phyloP scores from a whole-genome alignment of 2,888 invertebrate species.

The Parapristionchus giblindavisi region DNA sequence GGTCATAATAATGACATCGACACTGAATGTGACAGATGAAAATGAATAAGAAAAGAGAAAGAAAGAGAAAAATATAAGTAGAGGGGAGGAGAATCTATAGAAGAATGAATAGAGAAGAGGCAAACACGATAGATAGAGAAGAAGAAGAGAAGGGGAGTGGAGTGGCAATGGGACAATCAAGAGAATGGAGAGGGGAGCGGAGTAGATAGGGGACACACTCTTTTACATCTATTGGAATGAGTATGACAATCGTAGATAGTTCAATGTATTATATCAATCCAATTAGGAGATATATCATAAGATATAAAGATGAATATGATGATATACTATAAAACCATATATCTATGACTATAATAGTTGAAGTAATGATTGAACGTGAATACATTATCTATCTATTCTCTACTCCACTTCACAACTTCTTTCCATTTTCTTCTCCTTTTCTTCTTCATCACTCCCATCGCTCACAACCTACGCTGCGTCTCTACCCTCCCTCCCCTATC shows the following conservation, averaged over 20 bases:
- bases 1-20: too few relatives aligned
- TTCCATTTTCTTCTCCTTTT: slow-evolving; percentile 10
- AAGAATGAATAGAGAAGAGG: background rate
- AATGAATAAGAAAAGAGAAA: background rate
- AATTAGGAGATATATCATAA: too few relatives aligned
- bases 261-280: too few relatives aligned
- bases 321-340: too few relatives aligned
- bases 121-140: background rate
- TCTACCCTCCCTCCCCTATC: slow-evolving; percentile 1
- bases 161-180: background rate
- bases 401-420: slow-evolving; percentile 25
- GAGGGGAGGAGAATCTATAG: background rate
- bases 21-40: background rate
- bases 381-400: too few relatives aligned
- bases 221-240: too few relatives aligned
- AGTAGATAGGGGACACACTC: background rate
- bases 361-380: too few relatives aligned
- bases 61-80: background rate
- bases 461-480: slow-evolving; percentile 36
- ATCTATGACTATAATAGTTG: too few relatives aligned
- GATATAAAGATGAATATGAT: too few relatives aligned
- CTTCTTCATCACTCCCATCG: too few relatives aligned
- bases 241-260: too few relatives aligned
- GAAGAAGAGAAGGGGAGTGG: background rate
- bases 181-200: background rate